Evolutionary conservation across 1,140 invertebrate genomes (phyloP).

Genomic region (Dendroctonus valens): DNA sequence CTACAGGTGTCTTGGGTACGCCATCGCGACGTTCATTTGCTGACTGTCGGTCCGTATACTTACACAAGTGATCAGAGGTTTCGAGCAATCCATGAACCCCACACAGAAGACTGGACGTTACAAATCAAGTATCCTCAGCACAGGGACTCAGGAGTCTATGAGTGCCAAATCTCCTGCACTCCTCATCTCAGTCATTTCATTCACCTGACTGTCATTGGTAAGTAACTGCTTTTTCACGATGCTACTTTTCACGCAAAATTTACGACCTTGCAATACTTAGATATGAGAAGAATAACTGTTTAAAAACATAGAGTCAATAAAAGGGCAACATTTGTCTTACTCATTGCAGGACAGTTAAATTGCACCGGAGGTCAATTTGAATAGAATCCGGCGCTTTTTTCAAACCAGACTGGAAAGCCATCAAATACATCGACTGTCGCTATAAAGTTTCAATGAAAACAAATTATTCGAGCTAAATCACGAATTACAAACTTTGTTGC

Average conservation of each 20-base stretch:
- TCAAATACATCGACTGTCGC: slow-evolving; percentile 13
- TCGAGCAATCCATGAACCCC: slow-evolving; percentile 76
- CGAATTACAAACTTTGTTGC: slow-evolving; percentile 26
- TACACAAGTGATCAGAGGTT: slow-evolving; percentile 90
- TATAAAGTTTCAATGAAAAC: slow-evolving; percentile 28
- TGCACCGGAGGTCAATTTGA: slow-evolving; percentile 12
- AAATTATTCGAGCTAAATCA: slow-evolving; percentile 26
- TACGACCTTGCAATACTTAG: too few species aligned
- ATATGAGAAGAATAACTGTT: too few species aligned
- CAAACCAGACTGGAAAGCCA: not conserved
- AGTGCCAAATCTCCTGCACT: slow-evolving; percentile 79
- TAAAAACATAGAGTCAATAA: slow-evolving; percentile 1
- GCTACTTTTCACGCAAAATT: too few species aligned
- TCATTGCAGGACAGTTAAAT: slow-evolving; percentile 9
- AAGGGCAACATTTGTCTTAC: slow-evolving; percentile 20
- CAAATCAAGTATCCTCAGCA: slow-evolving; percentile 71
- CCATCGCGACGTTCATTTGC: slow-evolving; percentile 81
- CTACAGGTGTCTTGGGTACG: slow-evolving; percentile 88
- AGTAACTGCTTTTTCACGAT: slow-evolving; percentile 50
- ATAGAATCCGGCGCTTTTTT: slow-evolving; percentile 7
- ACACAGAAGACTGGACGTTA: slow-evolving; percentile 86
- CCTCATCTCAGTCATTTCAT: slow-evolving; percentile 75
- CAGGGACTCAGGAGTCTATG: slow-evolving; percentile 73
- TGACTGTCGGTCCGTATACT: slow-evolving; percentile 87
- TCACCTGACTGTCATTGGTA: slow-evolving; percentile 73